Evolutionary conservation across 2,113 vertebrate genomes (phyloP), one percentile per base, ranked within the genome.

Genomic region (Pachyramphus minor): DNA sequence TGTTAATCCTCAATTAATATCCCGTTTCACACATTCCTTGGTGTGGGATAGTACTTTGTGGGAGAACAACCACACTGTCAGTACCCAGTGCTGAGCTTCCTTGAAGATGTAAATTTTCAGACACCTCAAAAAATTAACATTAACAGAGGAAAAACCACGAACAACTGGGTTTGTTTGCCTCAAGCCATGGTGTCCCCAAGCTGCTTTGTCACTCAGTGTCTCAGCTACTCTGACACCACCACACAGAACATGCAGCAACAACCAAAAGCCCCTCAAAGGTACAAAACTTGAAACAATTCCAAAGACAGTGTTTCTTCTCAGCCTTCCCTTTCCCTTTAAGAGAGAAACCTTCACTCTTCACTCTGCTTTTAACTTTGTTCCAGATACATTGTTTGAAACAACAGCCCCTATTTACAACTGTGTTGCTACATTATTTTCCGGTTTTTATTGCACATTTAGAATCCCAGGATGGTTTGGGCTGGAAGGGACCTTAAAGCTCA

Each of bases 131-230:
- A 80, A 44, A 28, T 2, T 8, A 62, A 27, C 27, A 11, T 17
- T 37, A 45, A 52, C 21, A 47, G 64, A 53, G 30, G 44, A 27
- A 45, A 71, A 82, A 8, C 4, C 25, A 33, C 0, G 1, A 71
- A 50, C 49, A 53, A 16, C 2, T 42, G 16, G 45, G 16, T 7
- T 66, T 7, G 8, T 49, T 25, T 53, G n/a, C 31, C n/a, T 49
- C 63, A 59, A 25, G 1, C 45, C 17, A 3, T 0, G 3, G 28
- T 27, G 12, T 28, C 22, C 8, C 28, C 30, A 44, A 9, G 2
- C 1, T 1, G 5, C 24, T 28, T 45, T 21, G 80, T 25, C 56
- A 12, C 62, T 30, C 87, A 47, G 41, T 25, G 28, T 44, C 42
- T 33, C 22, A 15, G 3, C 33, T 9, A 6, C 30, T 35, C 53